Conservation (phyloP, 2,113 vertebrate genomes). For the Alexandromys fortis region DNA sequence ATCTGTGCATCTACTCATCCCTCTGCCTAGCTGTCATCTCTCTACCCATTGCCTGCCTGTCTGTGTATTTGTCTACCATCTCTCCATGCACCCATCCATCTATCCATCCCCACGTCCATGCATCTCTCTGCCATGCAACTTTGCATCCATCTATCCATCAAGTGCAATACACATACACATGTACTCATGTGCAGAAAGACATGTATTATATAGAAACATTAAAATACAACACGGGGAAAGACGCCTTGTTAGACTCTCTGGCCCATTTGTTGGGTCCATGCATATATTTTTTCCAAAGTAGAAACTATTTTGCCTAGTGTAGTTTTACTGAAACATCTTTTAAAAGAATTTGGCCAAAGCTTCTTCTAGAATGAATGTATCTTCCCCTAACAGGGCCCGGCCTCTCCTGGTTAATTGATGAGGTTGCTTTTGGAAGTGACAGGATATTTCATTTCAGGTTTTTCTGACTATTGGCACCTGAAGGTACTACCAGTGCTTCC, state of each 20-base stretch:
- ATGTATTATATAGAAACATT: background rate
- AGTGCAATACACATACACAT: too few relatives aligned
- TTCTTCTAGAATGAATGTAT: background rate
- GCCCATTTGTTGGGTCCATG: background rate
- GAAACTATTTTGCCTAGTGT: slow-evolving; percentile 41
- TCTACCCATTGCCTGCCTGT: too few relatives aligned
- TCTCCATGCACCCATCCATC: background rate
- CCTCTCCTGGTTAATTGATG: background rate
- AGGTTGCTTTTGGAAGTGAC: background rate
- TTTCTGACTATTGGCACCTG: background rate
- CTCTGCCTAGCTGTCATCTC: too few relatives aligned
- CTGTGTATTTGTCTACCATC: background rate
- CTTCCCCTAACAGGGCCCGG: background rate
- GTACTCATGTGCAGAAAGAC: background rate
- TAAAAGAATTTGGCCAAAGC: background rate
- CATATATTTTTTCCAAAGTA: background rate
- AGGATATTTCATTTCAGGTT: background rate
- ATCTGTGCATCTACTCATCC: background rate
- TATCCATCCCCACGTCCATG: background rate
- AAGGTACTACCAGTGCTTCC: fast-evolving
- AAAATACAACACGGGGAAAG: background rate
- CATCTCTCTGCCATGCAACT: background rate
- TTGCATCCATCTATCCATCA: too few relatives aligned
- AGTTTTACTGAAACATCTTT: background rate
- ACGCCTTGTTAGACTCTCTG: background rate